phyloP scores from a whole-genome alignment of 1,140 invertebrate genomes.

The Drosophila dunni region DNA sequence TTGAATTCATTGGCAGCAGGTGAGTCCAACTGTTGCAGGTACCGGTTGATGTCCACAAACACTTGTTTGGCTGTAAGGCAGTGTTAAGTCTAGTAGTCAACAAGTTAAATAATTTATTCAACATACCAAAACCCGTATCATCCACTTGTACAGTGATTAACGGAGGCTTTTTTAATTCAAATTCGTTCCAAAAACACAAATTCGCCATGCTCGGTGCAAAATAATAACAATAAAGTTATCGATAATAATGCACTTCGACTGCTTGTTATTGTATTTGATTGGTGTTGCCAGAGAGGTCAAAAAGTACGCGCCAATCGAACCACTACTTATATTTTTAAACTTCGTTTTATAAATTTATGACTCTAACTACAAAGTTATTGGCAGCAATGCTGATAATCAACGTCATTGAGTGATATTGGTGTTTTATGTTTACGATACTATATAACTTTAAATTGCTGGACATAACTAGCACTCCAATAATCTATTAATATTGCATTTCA shows the following conservation, averaged over 20 bases:
- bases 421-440: constrained; percentile 7
- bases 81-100: neutral
- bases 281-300: constrained; percentile 12
- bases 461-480: neutral
- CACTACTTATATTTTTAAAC: neutral
- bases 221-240: constrained; percentile 37
- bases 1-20: constrained; percentile 52
- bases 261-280: neutral
- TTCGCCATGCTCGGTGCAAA: constrained; percentile 46
- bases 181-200: constrained; percentile 73
- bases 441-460: constrained; percentile 3
- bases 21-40: constrained; percentile 47
- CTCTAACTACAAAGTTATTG: neutral
- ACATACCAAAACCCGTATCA: constrained; percentile 62
- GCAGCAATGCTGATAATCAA: constrained; percentile 1
- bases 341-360: neutral
- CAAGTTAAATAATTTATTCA: neutral
- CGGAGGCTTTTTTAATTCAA: constrained; percentile 78
- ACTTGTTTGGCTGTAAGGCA: constrained; percentile 59
- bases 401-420: neutral
- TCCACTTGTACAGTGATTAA: constrained; percentile 63
- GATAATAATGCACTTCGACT: neutral
- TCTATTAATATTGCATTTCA: constrained; percentile 5
- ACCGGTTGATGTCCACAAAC: constrained; percentile 61
- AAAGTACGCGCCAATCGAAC: neutral